Percentiles rank a stretch among this genome's conserved stretches.
Conservation (phyloP, 37 sponge, comb jelly and placozoan genomes). For the Amphimedon queenslandica region DNA sequence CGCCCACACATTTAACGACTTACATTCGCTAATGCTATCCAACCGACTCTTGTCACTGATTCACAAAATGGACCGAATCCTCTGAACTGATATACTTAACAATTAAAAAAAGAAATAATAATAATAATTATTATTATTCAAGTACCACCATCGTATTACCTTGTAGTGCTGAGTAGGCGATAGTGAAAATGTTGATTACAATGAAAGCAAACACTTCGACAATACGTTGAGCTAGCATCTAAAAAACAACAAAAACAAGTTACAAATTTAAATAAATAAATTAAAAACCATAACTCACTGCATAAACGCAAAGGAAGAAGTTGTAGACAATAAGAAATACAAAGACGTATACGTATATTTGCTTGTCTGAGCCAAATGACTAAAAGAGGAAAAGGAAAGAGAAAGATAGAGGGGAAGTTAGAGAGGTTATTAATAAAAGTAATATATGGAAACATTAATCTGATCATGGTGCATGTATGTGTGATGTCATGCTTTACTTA, state of each 20-base stretch:
- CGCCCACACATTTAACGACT: slow-evolving; percentile 8
- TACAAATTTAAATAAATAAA: background rate
- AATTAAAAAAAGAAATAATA: background rate
- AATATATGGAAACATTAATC: too few species aligned
- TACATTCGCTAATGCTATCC: slow-evolving; percentile 43
- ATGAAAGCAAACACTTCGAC: slow-evolving; percentile 44
- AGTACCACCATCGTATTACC: background rate
- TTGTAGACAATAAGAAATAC: slow-evolving; percentile 49
- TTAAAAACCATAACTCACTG: slow-evolving; percentile 34
- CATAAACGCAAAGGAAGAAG: slow-evolving; percentile 48
- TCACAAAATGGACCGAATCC: slow-evolving; percentile 42
- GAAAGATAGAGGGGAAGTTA: too few species aligned
- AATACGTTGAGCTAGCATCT: slow-evolving; percentile 34
- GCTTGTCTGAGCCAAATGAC: slow-evolving; percentile 60
- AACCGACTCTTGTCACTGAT: slow-evolving; percentile 43
- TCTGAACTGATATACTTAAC: slow-evolving; percentile 52
- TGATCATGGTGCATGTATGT: too few species aligned
- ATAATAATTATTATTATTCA: background rate
- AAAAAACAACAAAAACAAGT: background rate
- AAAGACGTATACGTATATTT: slow-evolving; percentile 55
- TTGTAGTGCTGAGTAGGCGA: slow-evolving; percentile 40
- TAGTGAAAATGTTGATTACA: slow-evolving; percentile 31
- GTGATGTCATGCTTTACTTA: too few species aligned
- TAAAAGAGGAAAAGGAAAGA: slow-evolving; percentile 1
- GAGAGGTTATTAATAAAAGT: too few species aligned